A percentile compares a stretch with the other conserved stretches of the same genome.
Evolutionary conservation across 2,113 vertebrate genomes (phyloP).

Genomic region (Callopanchax toddi): DNA sequence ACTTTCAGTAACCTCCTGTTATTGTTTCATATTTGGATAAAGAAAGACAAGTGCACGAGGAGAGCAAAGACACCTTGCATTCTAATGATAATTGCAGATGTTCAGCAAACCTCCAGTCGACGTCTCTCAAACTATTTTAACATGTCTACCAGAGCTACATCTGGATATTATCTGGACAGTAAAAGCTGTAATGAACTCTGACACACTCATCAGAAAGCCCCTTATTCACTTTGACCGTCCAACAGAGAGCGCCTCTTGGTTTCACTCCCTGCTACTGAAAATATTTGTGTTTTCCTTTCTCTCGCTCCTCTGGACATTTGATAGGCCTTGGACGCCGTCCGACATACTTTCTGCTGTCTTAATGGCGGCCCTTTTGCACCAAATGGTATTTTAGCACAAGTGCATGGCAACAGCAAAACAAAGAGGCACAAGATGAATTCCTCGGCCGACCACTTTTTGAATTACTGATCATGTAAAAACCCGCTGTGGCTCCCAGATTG

Average conservation of each 20-base stretch:
- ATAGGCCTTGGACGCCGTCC: conserved; percentile 64
- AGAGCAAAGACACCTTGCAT: conserved; percentile 66
- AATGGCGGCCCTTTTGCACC: conserved; percentile 63
- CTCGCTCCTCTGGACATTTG: conserved; percentile 66
- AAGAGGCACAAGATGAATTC: conserved; percentile 78
- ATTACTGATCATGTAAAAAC: conserved; percentile 86
- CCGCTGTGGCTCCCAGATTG: conserved; percentile 84
- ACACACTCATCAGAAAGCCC: conserved; percentile 66
- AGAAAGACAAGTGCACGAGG: conserved; percentile 60
- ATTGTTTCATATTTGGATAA: conserved; percentile 22
- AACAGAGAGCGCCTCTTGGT: conserved; percentile 62
- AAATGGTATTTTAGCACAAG: conserved; percentile 81
- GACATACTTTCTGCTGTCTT: conserved; percentile 74
- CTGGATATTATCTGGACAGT: conserved; percentile 70
- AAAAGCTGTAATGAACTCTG: conserved; percentile 67
- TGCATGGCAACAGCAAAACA: conserved; percentile 85
- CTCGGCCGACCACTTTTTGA: conserved; percentile 81
- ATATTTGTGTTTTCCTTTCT: conserved; percentile 72
- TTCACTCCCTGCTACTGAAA: conserved; percentile 71
- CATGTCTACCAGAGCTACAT: conserved; percentile 46
- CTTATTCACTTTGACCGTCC: conserved; percentile 71
- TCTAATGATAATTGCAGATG: conserved; percentile 55
- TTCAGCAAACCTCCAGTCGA: conserved; percentile 33
- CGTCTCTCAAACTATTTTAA: conserved; percentile 52
- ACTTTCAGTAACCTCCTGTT: conserved; percentile 46